phyloP scores from a whole-genome alignment of 2,888 invertebrate genomes.

The Lissocephala sabroskyi region DNA sequence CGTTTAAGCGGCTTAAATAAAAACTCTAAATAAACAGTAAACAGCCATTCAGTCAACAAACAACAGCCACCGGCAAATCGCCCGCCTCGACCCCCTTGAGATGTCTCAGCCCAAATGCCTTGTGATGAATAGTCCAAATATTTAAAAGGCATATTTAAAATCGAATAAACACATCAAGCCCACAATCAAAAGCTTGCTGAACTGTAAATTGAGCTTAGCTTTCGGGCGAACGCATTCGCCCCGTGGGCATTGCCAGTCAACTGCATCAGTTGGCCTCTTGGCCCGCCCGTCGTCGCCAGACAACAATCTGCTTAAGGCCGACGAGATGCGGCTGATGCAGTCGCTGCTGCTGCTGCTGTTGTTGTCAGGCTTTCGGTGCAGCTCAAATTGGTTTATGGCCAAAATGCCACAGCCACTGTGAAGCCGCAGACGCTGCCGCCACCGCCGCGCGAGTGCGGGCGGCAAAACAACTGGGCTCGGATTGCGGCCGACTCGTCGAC shows the following conservation, averaged over 20 bases:
- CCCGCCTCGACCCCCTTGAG: slow-evolving; percentile 1
- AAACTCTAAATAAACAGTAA: slow-evolving; percentile 4
- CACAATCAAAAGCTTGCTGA: slow-evolving; percentile 56
- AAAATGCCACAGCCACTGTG: no score
- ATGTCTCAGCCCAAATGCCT: slow-evolving; percentile 24
- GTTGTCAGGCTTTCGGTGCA: no score
- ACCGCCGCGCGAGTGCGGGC: neutral
- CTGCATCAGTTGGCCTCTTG: slow-evolving; percentile 17
- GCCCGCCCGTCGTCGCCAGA: slow-evolving; percentile 26
- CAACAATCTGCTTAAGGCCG: slow-evolving; percentile 10
- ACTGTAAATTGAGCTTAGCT: slow-evolving; percentile 63
- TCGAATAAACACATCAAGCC: slow-evolving; percentile 61
- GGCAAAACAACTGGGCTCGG: no score
- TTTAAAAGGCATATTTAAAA: slow-evolving; percentile 63
- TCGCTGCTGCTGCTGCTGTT: no score
- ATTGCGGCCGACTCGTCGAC: neutral
- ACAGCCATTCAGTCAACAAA: slow-evolving; percentile 11
- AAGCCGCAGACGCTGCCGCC: neutral
- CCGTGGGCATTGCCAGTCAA: slow-evolving; percentile 39
- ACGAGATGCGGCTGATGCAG: neutral
- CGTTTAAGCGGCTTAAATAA: slow-evolving; percentile 56
- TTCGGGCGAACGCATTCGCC: slow-evolving; percentile 30
- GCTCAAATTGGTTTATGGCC: slow-evolving; percentile 59
- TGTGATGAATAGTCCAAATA: slow-evolving; percentile 54
- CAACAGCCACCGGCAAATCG: neutral